Conservation (phyloP, 2,888 invertebrate genomes). For the Ctenicera cuprea region DNA sequence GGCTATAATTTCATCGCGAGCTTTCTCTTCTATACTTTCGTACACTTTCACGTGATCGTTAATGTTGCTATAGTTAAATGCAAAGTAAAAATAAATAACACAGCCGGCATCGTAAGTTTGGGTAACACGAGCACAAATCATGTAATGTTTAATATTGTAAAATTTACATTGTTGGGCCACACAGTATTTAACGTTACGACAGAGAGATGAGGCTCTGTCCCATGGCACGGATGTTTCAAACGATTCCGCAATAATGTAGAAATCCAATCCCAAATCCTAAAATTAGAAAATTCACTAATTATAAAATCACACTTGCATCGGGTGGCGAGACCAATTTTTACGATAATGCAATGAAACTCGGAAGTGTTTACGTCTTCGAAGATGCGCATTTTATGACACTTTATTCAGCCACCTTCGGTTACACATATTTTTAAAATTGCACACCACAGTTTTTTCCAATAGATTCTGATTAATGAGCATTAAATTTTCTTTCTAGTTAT, state of each 20-base stretch:
- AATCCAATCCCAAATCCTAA: conserved; percentile 93
- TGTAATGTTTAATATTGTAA: conserved; percentile 77
- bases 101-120: conserved; percentile 99
- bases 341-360: no score
- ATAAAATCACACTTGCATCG: conserved; percentile 3
- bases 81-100: conserved; percentile 85
- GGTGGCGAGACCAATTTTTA: no score
- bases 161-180: conserved; percentile 79
- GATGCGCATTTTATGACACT: no score
- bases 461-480: no score
- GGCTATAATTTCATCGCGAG: conserved; percentile 93
- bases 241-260: conserved; percentile 93
- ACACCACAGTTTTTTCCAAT: no score
- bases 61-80: conserved; percentile 70
- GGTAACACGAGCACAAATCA: conserved; percentile 90
- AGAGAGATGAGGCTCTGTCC: conserved; percentile 90
- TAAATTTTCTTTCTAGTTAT: no score
- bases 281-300: conserved; percentile 56
- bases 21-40: conserved; percentile 90
- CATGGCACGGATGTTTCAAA: conserved; percentile 99
- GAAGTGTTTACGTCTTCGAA: no score
- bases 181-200: conserved; percentile 91
- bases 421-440: no score
- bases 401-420: no score
- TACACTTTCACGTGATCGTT: conserved; percentile 92